Base-by-base conservation (phyloP, 1,140 invertebrate species). In the Nasonia giraulti region DNA sequence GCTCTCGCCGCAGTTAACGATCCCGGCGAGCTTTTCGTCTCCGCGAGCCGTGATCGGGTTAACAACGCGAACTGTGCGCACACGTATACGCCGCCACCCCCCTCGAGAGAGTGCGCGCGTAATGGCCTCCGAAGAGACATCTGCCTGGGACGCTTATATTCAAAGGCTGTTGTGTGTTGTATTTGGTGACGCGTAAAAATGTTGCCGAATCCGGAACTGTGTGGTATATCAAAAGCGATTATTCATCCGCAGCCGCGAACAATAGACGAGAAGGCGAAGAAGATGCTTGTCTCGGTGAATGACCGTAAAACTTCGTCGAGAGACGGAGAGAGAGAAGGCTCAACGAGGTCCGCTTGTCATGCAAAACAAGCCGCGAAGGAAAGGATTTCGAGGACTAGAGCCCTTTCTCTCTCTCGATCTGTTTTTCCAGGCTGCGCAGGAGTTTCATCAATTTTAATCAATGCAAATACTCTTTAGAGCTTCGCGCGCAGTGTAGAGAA, bases 381-480 rank as follows among this genome's bases (percentile, higher is more conserved):
- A 83, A 77, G 31, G 33, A 77, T 83, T 75, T 62, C 12, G 71
- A 62, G 33, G 10, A 73, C 17, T 27, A 27, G 20, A 47, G 47
- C 69, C 17, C 68, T 73, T 27, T 73, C 10, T 50, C 69, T 73
- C 68, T 71, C 8, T 62, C 75, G 68, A 84, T 75, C 69, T 84
- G 68, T 80, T 84, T 79, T 84, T 80, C 23, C 83, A 80, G 69
- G 66, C 20, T 55, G 40, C 6, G 8, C 27, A 27, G 73, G 44
- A 76, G 55, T 75, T 82, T 82, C 84, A 85, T 85, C 80, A 85
- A 78, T 85, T 85, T 85, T 85, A 85, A 85, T 85, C 66, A 85
- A 85, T 85, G 84, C 80, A 85, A 85, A 85, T 85, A 73, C 62
- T 81, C 73, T 77, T 76, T 68, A 33, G 68, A 85, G 77, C 84